These are phyloP conservation scores for Hipposideros larvatus DNA, from an alignment of 2,797 vertebrate genomes.

Conservation along the genomic window DNA sequence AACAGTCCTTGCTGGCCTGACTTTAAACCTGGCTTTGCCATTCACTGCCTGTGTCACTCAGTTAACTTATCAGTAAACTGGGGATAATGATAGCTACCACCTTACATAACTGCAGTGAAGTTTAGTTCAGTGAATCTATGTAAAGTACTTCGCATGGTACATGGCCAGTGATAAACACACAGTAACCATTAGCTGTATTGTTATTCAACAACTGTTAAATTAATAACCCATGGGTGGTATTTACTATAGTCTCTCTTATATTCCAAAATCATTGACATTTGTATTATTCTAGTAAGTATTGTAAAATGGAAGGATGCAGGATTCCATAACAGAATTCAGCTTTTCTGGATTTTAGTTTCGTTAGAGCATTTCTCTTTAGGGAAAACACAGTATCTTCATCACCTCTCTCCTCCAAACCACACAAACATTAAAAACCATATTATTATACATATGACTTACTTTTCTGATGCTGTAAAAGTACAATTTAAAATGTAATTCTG, in stretches of 20 bases:
- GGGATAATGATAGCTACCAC: too few species aligned
- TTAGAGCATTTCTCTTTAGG: neutral
- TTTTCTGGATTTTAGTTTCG: neutral
- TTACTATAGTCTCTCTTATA: neutral
- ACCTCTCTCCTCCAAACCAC: neutral
- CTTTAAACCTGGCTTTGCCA: neutral
- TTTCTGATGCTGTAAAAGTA: neutral
- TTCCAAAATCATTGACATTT: neutral
- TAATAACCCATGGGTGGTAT: neutral
- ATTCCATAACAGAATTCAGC: neutral
- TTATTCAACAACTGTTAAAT: neutral
- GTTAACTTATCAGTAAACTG: neutral
- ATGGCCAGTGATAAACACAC: neutral
- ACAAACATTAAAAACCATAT: too few species aligned
- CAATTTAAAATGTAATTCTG: neutral
- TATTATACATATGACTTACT: neutral
- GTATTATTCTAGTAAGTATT: neutral
- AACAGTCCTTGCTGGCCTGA: neutral
- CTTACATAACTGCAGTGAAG: neutral
- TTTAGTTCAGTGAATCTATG: neutral
- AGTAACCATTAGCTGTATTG: neutral
- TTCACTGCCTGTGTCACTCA: neutral
- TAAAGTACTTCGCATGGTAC: neutral
- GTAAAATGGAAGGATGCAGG: neutral
- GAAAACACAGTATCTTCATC: neutral